These are phyloP conservation scores for Nasonia oneida DNA, from an alignment of 2,888 invertebrate species.

Conservation along the genomic window DNA sequence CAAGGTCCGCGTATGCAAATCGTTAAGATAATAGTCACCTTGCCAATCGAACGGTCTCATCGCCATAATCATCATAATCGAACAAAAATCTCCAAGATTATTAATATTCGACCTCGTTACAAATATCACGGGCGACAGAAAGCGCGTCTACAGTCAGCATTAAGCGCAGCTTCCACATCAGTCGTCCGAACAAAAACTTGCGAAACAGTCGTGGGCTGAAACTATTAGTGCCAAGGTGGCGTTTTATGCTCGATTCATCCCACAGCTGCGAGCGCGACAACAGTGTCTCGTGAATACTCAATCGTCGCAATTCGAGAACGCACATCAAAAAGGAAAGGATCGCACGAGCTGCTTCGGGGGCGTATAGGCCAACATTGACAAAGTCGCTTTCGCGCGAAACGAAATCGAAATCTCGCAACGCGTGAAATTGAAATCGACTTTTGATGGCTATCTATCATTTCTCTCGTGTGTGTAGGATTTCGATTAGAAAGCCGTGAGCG, in stretches of 20 bases:
- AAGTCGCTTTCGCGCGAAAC: slow-evolving; percentile 22
- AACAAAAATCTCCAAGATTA: background rate
- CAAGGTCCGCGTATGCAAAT: too few species aligned
- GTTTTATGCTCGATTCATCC: slow-evolving; percentile 19
- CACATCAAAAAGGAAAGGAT: background rate
- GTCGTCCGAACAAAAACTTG: background rate
- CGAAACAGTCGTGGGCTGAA: slow-evolving; percentile 41
- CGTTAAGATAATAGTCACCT: background rate
- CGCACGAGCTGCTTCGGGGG: background rate
- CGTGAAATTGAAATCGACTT: too few species aligned
- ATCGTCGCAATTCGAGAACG: background rate
- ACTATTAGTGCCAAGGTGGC: slow-evolving; percentile 48
- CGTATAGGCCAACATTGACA: background rate
- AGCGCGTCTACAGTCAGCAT: background rate
- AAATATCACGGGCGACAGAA: slow-evolving; percentile 6
- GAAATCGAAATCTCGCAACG: slow-evolving; percentile 24
- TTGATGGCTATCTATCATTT: background rate
- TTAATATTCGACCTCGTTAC: slow-evolving; percentile 40
- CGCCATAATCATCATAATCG: background rate
- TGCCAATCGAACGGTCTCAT: background rate
- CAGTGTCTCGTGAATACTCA: background rate
- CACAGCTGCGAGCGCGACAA: background rate
- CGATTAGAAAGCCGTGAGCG: background rate
- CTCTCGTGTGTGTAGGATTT: background rate
- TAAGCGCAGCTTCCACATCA: background rate